Conservation (phyloP, 2,888 invertebrate genomes). For the Cataglyphis livida region DNA sequence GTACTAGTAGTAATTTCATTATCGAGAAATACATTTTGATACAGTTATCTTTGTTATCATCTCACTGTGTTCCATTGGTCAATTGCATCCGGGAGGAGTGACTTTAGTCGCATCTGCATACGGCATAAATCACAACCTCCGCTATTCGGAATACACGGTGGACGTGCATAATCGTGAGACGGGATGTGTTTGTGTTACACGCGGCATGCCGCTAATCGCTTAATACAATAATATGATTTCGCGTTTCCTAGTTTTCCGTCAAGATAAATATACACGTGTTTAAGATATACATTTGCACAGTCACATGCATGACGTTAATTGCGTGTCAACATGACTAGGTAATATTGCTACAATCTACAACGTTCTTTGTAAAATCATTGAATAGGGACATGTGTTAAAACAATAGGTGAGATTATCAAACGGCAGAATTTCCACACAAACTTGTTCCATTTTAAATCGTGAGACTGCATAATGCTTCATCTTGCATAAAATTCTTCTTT, state of each 20-base stretch:
- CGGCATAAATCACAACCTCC: slow-evolving; percentile 46
- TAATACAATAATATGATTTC: slow-evolving; percentile 50
- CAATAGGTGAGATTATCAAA: slow-evolving; percentile 4
- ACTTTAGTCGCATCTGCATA: slow-evolving; percentile 51
- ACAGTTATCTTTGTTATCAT: slow-evolving; percentile 42
- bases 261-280: slow-evolving; percentile 36
- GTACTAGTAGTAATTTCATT: not conserved
- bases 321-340: slow-evolving; percentile 6
- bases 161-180: slow-evolving; percentile 47
- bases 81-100: slow-evolving; percentile 40
- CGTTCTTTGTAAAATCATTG: not conserved
- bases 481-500: not conserved
- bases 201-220: slow-evolving; percentile 48
- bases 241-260: slow-evolving; percentile 16
- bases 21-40: slow-evolving; percentile 11
- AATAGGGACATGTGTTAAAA: not conserved
- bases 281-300: slow-evolving; percentile 21
- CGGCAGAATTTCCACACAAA: not conserved
- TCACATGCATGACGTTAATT: slow-evolving; percentile 25
- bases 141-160: slow-evolving; percentile 29
- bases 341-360: slow-evolving; percentile 2
- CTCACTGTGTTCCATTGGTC: slow-evolving; percentile 39
- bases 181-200: slow-evolving; percentile 48
- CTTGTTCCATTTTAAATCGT: not conserved
- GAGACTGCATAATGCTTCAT: not conserved